Evolutionary conservation across 1,140 invertebrate species (phyloP), one percentile per base, ranked within the genome.

Genomic region (Monochamus saltuarius): DNA sequence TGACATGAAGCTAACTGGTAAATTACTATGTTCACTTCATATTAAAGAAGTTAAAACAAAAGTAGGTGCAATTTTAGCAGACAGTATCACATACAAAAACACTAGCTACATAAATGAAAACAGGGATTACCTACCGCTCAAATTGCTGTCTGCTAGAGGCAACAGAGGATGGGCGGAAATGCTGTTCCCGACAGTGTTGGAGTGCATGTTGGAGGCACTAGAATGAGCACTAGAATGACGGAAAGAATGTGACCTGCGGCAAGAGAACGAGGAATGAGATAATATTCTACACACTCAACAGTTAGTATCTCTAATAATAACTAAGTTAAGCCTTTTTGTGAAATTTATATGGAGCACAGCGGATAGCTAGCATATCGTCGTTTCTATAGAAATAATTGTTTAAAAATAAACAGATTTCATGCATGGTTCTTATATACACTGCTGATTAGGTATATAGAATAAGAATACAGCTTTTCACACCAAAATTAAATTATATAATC

Each of bases 121-220:
- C 16, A 40, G 49, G 63, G 60, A 43, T 53, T 69, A 75, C 75
- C 67, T 77, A 77, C 75, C 75, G 64, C 72, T 75, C 55, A 75
- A 65, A 61, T 71, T 75, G 72, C 68, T 74, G 71, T 76, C 73
- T 66, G 72, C 73, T 64, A 77, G 73, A 59, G 75, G 75, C 66
- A 77, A 74, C 70, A 77, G 67, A 54, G 75, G 75, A 68, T 77
- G 75, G 42, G 75, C 75, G 66, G 74, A 76, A 70, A 77, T 76
- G 71, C 75, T 77, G 74, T 76, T 77, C 64, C 75, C 75, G 66
- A 77, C 74, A 51, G 74, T 68, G 59, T 68, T 74, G 58, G 74
- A 66, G 69, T 77, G 73, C 72, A 75, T 70, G 68, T 75, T 74
- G 71, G 61, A 63, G 47, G 71, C 71, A 62, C 73, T 77, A 55